These are phyloP conservation scores for Mus pahari DNA, from an alignment of 2,113 vertebrate species.

Conservation along the genomic window DNA sequence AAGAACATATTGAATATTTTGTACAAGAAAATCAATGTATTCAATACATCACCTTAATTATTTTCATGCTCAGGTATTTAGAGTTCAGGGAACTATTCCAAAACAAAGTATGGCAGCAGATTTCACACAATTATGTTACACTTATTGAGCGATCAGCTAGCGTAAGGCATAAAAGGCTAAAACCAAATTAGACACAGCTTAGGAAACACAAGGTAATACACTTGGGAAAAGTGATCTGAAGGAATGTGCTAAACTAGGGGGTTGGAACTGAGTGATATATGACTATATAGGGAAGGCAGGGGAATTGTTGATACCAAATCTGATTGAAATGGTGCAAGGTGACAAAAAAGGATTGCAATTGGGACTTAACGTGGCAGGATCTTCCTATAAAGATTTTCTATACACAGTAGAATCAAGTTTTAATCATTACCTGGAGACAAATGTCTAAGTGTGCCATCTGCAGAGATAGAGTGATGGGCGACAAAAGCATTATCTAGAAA, in stretches of 20 bases:
- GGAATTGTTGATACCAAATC: conserved; percentile 1
- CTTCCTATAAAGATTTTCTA: background rate
- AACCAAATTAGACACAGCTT: conserved; percentile 67
- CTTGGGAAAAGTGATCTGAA: conserved; percentile 50
- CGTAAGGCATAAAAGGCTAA: conserved; percentile 56
- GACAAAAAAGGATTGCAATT: conserved; percentile 14
- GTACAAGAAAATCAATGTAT: conserved; percentile 62
- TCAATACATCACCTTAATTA: conserved; percentile 71
- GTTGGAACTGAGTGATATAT: conserved; percentile 21
- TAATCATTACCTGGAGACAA: conserved; percentile 5
- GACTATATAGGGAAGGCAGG: conserved; percentile 10
- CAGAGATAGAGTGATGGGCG: background rate
- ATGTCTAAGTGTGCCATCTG: background rate
- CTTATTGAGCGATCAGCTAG: conserved; percentile 61
- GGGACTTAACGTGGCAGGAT: background rate
- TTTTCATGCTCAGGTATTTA: conserved; percentile 70
- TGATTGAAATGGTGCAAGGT: conserved; percentile 27
- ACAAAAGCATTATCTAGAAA: background rate
- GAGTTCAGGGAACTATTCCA: conserved; percentile 68
- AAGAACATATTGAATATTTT: conserved; percentile 57
- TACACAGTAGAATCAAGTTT: background rate
- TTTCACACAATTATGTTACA: conserved; percentile 69
- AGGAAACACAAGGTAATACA: conserved; percentile 25
- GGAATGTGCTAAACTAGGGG: background rate
- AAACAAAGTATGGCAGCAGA: conserved; percentile 63